Evolutionary conservation across 2,888 invertebrate genomes (phyloP).

Genomic region (Gari tellinella): DNA sequence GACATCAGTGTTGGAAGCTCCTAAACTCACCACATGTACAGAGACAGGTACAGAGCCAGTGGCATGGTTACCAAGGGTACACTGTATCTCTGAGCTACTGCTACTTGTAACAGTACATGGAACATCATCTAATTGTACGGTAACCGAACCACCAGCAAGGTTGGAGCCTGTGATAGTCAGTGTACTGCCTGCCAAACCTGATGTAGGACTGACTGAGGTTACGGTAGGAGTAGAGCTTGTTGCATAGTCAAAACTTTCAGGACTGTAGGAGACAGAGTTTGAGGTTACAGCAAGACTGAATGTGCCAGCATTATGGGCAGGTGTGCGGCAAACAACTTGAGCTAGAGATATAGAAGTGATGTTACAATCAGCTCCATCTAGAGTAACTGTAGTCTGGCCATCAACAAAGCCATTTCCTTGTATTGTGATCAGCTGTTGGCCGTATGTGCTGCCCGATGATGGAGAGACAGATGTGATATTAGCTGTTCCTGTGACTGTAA

Average conservation of each 20-base stretch:
- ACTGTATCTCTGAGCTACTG: slow-evolving; percentile 39
- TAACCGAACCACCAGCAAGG: slow-evolving; percentile 40
- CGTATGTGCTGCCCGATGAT: slow-evolving; percentile 66
- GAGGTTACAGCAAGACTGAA: slow-evolving; percentile 62
- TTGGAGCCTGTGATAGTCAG: slow-evolving; percentile 66
- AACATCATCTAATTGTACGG: slow-evolving; percentile 48
- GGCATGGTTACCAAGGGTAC: slow-evolving; percentile 45
- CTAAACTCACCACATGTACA: slow-evolving; percentile 41
- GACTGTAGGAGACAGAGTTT: slow-evolving; percentile 56
- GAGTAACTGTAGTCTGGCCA: slow-evolving; percentile 54
- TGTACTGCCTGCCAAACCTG: slow-evolving; percentile 61
- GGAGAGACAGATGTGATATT: slow-evolving; percentile 57
- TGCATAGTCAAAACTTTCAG: slow-evolving; percentile 56
- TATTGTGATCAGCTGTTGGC: slow-evolving; percentile 59
- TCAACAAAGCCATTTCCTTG: slow-evolving; percentile 69
- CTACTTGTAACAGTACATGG: slow-evolving; percentile 57
- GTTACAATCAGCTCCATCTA: slow-evolving; percentile 63
- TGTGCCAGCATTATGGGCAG: slow-evolving; percentile 56
- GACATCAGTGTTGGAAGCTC: slow-evolving; percentile 48
- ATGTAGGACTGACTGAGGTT: slow-evolving; percentile 55
- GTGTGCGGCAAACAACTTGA: slow-evolving; percentile 62
- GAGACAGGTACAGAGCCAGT: slow-evolving; percentile 46
- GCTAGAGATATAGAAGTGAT: slow-evolving; percentile 56
- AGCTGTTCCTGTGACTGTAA: slow-evolving; percentile 49
- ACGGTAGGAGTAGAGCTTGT: slow-evolving; percentile 62